Base-by-base conservation (phyloP, 1,140 invertebrate genomes). In the Nebria ingens region DNA sequence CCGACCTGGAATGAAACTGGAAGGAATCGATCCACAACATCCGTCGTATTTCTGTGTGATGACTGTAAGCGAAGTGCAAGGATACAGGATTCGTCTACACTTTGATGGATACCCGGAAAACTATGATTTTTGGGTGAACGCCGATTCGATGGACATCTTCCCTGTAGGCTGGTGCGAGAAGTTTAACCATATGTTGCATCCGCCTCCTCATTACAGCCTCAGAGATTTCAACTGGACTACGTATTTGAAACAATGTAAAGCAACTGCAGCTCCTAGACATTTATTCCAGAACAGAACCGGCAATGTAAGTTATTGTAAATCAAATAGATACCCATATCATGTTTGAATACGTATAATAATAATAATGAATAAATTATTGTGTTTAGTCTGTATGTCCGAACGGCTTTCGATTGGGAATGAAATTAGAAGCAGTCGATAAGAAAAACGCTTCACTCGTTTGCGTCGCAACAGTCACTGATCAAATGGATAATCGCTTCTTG, bases 111-210 rank as follows among this genome's bases (percentile, higher is more conserved):
- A 89, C 70, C 81, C 87, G 0, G 86, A 89, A 58, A 82, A 84
- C 65, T 91, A 91, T 69, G 92, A 97, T 73, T 97, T 93, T 71
- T 98, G 93, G 93, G 81, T 87, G 11, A 94, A 96, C 73, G 87
- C 87, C 0, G 88, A 97, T 68, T 93, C 87, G 1, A 79, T 83
- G 61, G 87, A 93, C 66, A 90, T 97, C 29, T 97, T 97, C 71
- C 92, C 90, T 4, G 79, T 84, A 29, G 91, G 93, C n/a, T 97
- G 91, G 88, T 93, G 92, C 65, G 87, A 92, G 60, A 85, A 86
- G 65, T 89, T 88, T 60, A 77, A 79, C 2, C 83, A 88, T 21
- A 68, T 78, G 25, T 65, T 94, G 25, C 81, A 86, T 60, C 83
- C 87, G 2, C 93, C 93, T 0, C 82, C 83, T 61, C 82, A 82